Percentiles rank a stretch among this genome's conserved stretches.
Conservation (phyloP, 1,140 invertebrate species). For the Apis laboriosa region DNA sequence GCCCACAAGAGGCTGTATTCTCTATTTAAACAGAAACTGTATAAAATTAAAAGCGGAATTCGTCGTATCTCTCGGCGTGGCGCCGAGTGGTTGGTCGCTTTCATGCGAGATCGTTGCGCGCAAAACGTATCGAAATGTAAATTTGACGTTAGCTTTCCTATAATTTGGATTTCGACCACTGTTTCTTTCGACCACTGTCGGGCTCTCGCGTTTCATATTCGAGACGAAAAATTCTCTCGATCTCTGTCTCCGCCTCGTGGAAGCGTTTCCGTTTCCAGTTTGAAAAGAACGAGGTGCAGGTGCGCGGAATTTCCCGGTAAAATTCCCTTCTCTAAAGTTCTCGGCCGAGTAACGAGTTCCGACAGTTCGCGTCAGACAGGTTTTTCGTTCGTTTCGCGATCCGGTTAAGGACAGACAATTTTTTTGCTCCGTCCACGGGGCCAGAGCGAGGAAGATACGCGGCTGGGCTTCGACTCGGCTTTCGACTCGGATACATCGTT, state of each 20-base stretch:
- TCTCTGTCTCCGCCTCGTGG: not conserved
- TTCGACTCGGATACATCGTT: conserved; percentile 47
- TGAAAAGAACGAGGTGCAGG: not conserved
- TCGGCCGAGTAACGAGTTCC: not conserved
- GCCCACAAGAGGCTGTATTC: no score
- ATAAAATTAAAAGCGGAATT: conserved; percentile 20
- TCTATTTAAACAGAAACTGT: not conserved
- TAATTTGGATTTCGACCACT: not conserved
- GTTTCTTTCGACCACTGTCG: no score
- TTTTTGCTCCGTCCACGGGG: not conserved
- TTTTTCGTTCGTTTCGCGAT: not conserved
- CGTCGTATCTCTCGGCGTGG: not conserved
- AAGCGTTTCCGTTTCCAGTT: not conserved
- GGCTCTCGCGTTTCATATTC: no score
- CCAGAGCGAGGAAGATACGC: not conserved
- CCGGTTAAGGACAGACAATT: conserved; percentile 1
- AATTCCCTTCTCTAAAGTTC: not conserved
- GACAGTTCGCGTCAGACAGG: not conserved
- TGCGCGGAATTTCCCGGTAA: not conserved
- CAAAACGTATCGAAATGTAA: not conserved
- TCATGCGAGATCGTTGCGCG: not conserved
- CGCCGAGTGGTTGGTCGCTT: not conserved
- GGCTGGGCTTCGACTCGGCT: conserved; percentile 6
- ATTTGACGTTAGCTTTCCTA: not conserved
- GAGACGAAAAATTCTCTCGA: not conserved